Evolutionary conservation across 2,797 vertebrate species (phyloP).

Genomic region (Melanotaenia maccullochi): DNA sequence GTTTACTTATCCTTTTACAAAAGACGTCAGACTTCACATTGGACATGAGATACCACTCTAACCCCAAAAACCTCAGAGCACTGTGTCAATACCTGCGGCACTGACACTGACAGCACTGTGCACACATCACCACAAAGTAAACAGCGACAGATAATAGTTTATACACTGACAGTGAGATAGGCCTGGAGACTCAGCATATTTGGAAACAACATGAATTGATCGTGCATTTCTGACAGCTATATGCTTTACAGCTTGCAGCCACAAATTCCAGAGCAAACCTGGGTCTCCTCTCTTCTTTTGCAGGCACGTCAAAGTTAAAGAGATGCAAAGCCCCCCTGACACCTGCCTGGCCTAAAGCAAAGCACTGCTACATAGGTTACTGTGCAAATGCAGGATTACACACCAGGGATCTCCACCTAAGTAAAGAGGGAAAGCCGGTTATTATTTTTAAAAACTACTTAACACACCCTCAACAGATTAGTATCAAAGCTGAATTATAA

Average conservation of each 20-base stretch:
- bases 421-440: conserved; percentile 19
- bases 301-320: conserved; percentile 19
- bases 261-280: conserved; percentile 49
- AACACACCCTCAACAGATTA: conserved; percentile 28
- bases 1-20: conserved; percentile 75
- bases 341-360: conserved; percentile 56
- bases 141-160: conserved; percentile 47
- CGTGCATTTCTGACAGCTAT: conserved; percentile 18
- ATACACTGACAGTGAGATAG: conserved; percentile 13
- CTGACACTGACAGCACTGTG: conserved; percentile 35
- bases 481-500: conserved; percentile 23
- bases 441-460: conserved; percentile 19
- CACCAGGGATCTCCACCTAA: conserved; percentile 10
- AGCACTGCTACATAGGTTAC: conserved; percentile 11
- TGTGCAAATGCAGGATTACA: conserved; percentile 34
- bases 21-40: conserved; percentile 61
- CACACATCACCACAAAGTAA: conserved; percentile 37
- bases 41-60: conserved; percentile 45
- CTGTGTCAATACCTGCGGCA: conserved; percentile 65
- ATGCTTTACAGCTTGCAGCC: conserved; percentile 13
- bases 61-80: conserved; percentile 59
- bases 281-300: conserved; percentile 11
- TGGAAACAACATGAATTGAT: conserved; percentile 17
- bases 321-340: conserved; percentile 31
- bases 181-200: background rate